These are phyloP conservation scores for Sebastes fasciatus DNA, from an alignment of 2,113 vertebrate species.

Conservation along the genomic window DNA sequence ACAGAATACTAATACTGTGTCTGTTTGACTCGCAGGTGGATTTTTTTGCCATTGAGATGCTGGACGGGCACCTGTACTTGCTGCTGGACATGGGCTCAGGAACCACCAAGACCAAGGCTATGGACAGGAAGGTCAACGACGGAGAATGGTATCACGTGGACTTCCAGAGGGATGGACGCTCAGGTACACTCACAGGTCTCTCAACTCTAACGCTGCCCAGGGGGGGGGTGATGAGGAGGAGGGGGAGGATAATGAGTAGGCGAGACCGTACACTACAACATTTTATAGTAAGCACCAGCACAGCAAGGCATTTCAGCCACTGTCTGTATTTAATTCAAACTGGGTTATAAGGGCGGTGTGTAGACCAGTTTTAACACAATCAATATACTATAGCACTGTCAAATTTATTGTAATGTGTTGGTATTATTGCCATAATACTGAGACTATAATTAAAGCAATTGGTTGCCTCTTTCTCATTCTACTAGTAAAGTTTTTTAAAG, in stretches of 20 bases:
- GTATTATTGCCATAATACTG: slow-evolving; percentile 24
- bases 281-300: slow-evolving; percentile 27
- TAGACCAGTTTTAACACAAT: slow-evolving; percentile 20
- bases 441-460: slow-evolving; percentile 29
- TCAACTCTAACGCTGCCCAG: slow-evolving; percentile 17
- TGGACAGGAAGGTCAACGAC: slow-evolving; percentile 96
- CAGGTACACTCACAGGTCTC: slow-evolving; percentile 84
- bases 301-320: not conserved
- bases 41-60: slow-evolving; percentile 98
- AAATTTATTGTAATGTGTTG: slow-evolving; percentile 32
- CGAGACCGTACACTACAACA: not conserved
- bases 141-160: slow-evolving; percentile 99
- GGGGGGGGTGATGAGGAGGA: slow-evolving; percentile 3
- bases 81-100: slow-evolving; percentile 98
- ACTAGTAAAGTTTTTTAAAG: slow-evolving; percentile 9
- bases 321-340: slow-evolving; percentile 40
- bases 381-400: slow-evolving; percentile 15
- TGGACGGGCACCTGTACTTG: slow-evolving; percentile 95
- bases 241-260: slow-evolving; percentile 21
- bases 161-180: slow-evolving; percentile 96
- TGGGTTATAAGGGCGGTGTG: slow-evolving; percentile 7
- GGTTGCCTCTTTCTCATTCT: slow-evolving; percentile 8
- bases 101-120: slow-evolving; percentile 95
- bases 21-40: slow-evolving; percentile 82
- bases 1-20: slow-evolving; percentile 20